Evolutionary conservation across 1,140 invertebrate genomes (phyloP), one percentile per base, ranked within the genome.

Genomic region (Achatina immaculata): DNA sequence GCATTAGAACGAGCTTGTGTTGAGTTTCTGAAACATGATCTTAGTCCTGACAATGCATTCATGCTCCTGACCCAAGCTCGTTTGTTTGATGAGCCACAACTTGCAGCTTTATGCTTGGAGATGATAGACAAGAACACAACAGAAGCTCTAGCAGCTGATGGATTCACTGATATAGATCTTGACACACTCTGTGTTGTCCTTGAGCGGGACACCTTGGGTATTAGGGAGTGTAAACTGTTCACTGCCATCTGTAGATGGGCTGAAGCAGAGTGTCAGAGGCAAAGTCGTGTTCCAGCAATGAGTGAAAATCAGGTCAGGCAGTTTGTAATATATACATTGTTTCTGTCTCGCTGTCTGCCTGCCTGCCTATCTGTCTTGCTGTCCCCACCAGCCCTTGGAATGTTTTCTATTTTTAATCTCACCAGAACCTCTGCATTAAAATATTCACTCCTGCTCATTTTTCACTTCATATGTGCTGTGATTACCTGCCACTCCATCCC

Each of bases 111-210:
- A 24, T 97, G 96, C 87, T 91, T 97, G 77, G 95, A 96, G 86
- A 95, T 94, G 55, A 97, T 97, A 83, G 96, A 97, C 89, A 95
- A 96, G 88, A 95, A 95, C 86, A 96, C 96, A 4, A 93, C 93
- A 0, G 95, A 96, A 88, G 95, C 96, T 11, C 89, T 97, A 0
- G 93, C 93, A 86, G 95, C 96, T 24, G 96, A 97, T 66, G 95
- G 95, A 34, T 98, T 98, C 88, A 94, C 95, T 6, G 96, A 97
- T 86, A 95, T 97, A 84, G 96, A 97, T 91, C 93, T 95, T 78
- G 95, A 96, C 68, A 97, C 96, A 0, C 90, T 98, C 42, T 95
- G 94, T 91, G 93, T 93, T 73, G 95, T 97, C 28, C 91, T 98
- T 31, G 94, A 95, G 90, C 93, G 96, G 84, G 95, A 97, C 86